These are phyloP conservation scores for Amphiura filiformis DNA, from an alignment of 35 echinoderm and acorn worm genomes.

Conservation along the genomic window DNA sequence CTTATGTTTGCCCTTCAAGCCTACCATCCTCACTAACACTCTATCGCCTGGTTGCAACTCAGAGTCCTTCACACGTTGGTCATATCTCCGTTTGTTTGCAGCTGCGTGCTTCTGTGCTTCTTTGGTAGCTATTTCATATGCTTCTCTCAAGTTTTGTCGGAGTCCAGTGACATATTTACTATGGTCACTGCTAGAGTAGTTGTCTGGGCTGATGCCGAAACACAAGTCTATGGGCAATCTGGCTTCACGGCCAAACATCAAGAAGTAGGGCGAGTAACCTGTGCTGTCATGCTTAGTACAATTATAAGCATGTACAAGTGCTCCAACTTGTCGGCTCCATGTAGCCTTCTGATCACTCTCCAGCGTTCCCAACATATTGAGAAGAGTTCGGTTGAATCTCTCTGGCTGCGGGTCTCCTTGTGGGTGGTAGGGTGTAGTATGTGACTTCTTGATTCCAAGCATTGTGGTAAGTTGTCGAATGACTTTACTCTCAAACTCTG, in stretches of 20 bases:
- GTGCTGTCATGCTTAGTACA: constrained; percentile 36
- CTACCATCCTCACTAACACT: no score
- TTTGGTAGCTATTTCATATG: no score
- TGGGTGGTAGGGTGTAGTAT: constrained; percentile 54
- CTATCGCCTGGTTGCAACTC: no score
- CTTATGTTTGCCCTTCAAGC: no score
- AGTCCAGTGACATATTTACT: no score
- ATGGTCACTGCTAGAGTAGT: no score
- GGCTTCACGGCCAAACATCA: constrained; percentile 50
- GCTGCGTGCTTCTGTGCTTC: no score
- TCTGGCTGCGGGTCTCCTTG: constrained; percentile 45
- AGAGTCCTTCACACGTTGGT: no score
- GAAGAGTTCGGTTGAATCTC: constrained; percentile 56
- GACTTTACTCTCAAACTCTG: constrained; percentile 48
- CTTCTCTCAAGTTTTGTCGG: no score
- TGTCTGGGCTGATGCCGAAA: no score
- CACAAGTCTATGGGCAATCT: constrained; percentile 4
- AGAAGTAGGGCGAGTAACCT: constrained; percentile 41
- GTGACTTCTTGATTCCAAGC: constrained; percentile 30
- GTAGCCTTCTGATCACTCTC: constrained; percentile 40
- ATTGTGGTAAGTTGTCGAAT: constrained; percentile 24
- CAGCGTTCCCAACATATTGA: constrained; percentile 52
- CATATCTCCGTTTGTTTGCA: no score
- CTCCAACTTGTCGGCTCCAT: constrained; percentile 21
- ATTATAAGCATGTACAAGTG: constrained; percentile 45